Evolutionary conservation across 2,888 invertebrate species (phyloP).

Genomic region (Apamea monoglypha): DNA sequence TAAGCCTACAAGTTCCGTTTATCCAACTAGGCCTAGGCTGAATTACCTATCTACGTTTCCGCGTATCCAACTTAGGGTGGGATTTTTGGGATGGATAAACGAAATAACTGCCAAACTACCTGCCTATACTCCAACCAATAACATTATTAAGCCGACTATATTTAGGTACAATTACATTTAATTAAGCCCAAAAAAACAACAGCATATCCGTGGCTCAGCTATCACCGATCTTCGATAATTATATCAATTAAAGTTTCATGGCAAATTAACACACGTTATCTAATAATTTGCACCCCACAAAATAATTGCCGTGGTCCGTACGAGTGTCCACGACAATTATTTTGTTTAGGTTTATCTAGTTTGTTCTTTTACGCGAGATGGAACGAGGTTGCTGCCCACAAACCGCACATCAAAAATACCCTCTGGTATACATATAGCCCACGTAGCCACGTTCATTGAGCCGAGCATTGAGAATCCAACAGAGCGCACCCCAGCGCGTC

Average conservation of each 20-base stretch:
- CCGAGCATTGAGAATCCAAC: too few species aligned
- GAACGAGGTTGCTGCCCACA: too few species aligned
- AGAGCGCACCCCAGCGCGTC: too few species aligned
- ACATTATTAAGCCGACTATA: not conserved
- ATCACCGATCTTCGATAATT: not conserved
- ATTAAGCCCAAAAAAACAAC: not conserved
- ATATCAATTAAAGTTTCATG: not conserved
- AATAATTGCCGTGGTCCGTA: not conserved
- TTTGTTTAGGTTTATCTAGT: not conserved
- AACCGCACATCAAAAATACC: too few species aligned
- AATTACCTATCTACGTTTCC: not conserved
- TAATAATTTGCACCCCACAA: not conserved
- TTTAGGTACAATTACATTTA: not conserved
- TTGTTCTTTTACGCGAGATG: too few species aligned
- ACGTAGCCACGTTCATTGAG: too few species aligned
- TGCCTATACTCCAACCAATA: not conserved
- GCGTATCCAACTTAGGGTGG: too few species aligned
- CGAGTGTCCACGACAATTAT: not conserved
- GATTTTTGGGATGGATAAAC: too few species aligned
- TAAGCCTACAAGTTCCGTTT: too few species aligned
- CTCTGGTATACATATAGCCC: too few species aligned
- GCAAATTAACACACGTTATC: not conserved
- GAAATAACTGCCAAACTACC: not conserved
- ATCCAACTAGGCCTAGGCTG: not conserved
- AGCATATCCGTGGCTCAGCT: not conserved